phyloP scores from a whole-genome alignment of 2,888 invertebrate species.

The Lysandra bellargus region DNA sequence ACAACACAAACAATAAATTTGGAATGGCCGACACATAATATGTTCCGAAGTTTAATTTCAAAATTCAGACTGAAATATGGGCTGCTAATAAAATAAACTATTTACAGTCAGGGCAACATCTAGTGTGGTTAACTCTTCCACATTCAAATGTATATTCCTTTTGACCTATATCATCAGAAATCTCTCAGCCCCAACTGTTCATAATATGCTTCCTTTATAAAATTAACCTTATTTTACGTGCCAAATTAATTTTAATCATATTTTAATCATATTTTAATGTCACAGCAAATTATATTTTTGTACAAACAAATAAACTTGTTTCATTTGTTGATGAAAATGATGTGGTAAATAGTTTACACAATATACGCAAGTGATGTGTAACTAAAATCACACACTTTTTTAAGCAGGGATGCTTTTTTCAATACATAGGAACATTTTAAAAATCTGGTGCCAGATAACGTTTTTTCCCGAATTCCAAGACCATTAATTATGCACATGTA shows the following conservation, averaged over 20 bases:
- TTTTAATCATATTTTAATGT: neutral
- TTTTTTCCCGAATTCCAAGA: neutral
- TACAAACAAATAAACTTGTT: neutral
- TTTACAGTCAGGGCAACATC: neutral
- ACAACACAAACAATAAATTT: conserved; percentile 17
- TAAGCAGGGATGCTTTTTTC: neutral
- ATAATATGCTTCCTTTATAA: neutral
- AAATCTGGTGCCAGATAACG: neutral
- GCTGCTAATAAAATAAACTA: neutral
- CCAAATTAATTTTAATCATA: neutral
- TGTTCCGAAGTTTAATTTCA: neutral
- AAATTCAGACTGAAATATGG: neutral
- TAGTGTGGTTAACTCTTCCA: neutral
- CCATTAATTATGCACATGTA: conserved; percentile 27
- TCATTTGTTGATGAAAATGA: neutral
- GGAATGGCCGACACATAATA: conserved; percentile 10
- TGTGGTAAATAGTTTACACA: neutral
- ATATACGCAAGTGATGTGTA: neutral
- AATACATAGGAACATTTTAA: conserved; percentile 1
- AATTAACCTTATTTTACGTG: neutral
- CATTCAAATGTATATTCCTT: neutral
- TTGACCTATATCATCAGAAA: neutral
- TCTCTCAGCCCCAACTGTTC: neutral
- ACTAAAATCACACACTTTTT: neutral
- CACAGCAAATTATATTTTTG: neutral